Evolutionary conservation across 2,888 invertebrate species (phyloP), one percentile per base, ranked within the genome.

Genomic region (Protonemura montana): DNA sequence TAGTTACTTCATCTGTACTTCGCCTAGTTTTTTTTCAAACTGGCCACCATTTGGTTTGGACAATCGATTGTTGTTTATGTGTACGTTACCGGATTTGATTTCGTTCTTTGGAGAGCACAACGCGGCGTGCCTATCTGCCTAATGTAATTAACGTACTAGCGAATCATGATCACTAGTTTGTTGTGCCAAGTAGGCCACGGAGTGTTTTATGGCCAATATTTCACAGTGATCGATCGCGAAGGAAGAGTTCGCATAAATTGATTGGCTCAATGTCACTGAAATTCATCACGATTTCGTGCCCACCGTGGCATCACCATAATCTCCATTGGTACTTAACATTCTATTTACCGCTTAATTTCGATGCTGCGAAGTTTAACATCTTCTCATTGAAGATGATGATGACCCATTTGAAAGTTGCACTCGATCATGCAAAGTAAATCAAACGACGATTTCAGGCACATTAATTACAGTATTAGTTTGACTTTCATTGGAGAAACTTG

Each of bases 121-220:
- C n/a, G n/a, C n/a, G n/a, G n/a, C 25, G 30, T 21, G 59, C 13
- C 59, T 59, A 59, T 21, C 59, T 21, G 13, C 6, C 1, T 10
- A 59, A 59, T 59, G 59, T 13, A 59, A 59, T 59, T 59, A 59
- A 59, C 13, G 59, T 21, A 59, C 59, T 59, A 2, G 59, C 13
- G 16, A 59, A 2, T 59, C 59, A 21, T 10, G 59, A 35, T 35
- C 35, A 35, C 35, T 35, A 3, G 35, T 30, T 81, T n/a, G 29
- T 78, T 81, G 29, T 81, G 81, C 81, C 81, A 81, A 81, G 29
- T 81, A 81, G 81, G 81, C 81, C 81, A 81, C 5, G 29, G 30
- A 5, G 81, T n/a, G 29, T 81, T 78, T 78, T 78, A 78, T 78
- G 29, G n/a, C 78, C 25, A 28, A 78, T 78, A 26, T 78, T 78